Evolutionary conservation across 1,140 invertebrate genomes (phyloP).

Genomic region (Pseudomyrmex sp.): DNA sequence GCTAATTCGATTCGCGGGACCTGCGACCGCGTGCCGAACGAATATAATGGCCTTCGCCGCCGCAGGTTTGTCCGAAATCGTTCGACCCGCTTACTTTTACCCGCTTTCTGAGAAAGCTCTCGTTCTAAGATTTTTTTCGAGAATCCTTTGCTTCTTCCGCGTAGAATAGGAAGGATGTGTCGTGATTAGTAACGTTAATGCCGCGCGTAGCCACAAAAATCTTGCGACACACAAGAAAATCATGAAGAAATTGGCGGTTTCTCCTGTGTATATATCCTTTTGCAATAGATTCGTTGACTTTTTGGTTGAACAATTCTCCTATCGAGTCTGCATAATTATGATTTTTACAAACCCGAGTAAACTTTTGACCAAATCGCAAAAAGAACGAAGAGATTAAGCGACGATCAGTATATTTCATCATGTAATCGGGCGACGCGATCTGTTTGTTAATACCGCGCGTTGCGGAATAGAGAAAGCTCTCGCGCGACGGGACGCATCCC

Average conservation of each 20-base stretch:
- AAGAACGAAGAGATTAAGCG: background rate
- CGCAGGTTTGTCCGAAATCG: conserved; percentile 20
- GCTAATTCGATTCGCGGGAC: conserved; percentile 69
- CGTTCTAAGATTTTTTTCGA: background rate
- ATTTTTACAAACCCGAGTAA: background rate
- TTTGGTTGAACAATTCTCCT: too few relatives aligned
- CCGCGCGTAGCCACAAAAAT: too few relatives aligned
- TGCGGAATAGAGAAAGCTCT: conserved; percentile 2
- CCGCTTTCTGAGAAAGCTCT: conserved; percentile 14
- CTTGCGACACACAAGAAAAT: background rate
- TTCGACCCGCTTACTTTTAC: background rate
- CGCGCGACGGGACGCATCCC: background rate
- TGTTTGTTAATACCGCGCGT: background rate
- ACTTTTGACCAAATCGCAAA: background rate
- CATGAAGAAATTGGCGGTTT: conserved; percentile 20
- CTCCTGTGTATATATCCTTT: too few relatives aligned
- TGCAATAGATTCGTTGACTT: too few relatives aligned
- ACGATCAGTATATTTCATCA: background rate
- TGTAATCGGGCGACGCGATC: background rate
- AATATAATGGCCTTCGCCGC: conserved; percentile 16
- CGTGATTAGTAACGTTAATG: conserved; percentile 25
- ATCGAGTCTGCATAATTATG: too few relatives aligned
- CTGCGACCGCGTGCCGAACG: conserved; percentile 47
- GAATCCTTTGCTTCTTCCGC: background rate
- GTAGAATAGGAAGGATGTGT: conserved; percentile 16